Conservation (phyloP, 2,888 invertebrate genomes). For the Baronia brevicornis region DNA sequence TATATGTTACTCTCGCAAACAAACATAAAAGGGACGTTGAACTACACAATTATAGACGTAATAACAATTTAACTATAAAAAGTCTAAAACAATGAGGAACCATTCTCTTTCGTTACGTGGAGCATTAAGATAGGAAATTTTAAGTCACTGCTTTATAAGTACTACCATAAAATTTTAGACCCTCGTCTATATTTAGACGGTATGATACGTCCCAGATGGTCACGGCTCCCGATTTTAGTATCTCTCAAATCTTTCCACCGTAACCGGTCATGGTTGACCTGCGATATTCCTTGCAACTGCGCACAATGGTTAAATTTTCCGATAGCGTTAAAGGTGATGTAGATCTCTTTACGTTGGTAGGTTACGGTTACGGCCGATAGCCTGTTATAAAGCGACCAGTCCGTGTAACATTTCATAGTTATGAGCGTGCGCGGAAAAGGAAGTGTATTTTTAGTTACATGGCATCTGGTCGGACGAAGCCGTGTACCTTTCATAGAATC, state of each 20-base stretch:
- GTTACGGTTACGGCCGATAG: slow-evolving; percentile 58
- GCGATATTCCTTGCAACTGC: slow-evolving; percentile 37
- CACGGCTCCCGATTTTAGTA: slow-evolving; percentile 68
- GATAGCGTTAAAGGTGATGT: slow-evolving; percentile 30
- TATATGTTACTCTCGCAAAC: no score
- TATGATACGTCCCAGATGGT: slow-evolving; percentile 71
- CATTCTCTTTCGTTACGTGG: slow-evolving; percentile 18
- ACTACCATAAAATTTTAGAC: slow-evolving; percentile 57
- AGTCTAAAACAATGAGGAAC: slow-evolving; percentile 15
- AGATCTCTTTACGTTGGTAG: slow-evolving; percentile 42
- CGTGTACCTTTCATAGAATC: slow-evolving; percentile 61
- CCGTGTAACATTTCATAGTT: slow-evolving; percentile 67
- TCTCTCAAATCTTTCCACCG: slow-evolving; percentile 61
- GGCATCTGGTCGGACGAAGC: slow-evolving; percentile 60
- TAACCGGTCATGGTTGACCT: slow-evolving; percentile 46
- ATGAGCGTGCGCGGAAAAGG: slow-evolving; percentile 66
- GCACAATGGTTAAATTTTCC: slow-evolving; percentile 34
- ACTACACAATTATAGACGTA: no score
- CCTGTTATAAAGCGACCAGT: slow-evolving; percentile 59
- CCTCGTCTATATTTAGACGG: slow-evolving; percentile 62
- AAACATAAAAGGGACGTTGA: no score
- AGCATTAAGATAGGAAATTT: slow-evolving; percentile 24
- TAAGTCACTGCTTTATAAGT: slow-evolving; percentile 42
- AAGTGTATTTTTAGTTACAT: slow-evolving; percentile 67
- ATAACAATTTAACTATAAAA: not conserved